A percentile compares a stretch with the other conserved stretches of the same genome.
These are phyloP conservation scores for Caenorhabditis sp. DNA, from an alignment of 2,888 invertebrate genomes.

Conservation along the genomic window DNA sequence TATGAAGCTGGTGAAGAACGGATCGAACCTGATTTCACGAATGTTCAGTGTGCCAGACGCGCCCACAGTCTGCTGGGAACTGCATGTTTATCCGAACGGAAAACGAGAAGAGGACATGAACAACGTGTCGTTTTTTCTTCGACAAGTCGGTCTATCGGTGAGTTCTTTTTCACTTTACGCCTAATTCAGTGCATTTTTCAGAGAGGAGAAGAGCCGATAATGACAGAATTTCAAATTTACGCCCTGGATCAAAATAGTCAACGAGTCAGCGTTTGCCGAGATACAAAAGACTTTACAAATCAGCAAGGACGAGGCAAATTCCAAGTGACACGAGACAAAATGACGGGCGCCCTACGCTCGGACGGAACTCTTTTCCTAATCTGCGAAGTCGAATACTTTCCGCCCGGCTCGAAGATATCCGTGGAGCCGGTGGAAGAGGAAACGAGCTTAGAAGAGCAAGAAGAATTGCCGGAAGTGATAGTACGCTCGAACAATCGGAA, in stretches of 20 bases:
- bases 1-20: slow-evolving; percentile 76
- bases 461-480: slow-evolving; percentile 58
- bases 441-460: slow-evolving; percentile 54
- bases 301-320: slow-evolving; percentile 78
- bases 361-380: slow-evolving; percentile 74
- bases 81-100: slow-evolving; percentile 78
- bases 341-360: slow-evolving; percentile 68
- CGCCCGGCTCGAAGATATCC: slow-evolving; percentile 71
- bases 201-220: slow-evolving; percentile 75
- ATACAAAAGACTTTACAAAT: slow-evolving; percentile 78
- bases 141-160: slow-evolving; percentile 73
- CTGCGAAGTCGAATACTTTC: slow-evolving; percentile 75
- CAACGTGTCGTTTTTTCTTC: slow-evolving; percentile 76
- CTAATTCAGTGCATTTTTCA: slow-evolving; percentile 45
- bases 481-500: slow-evolving; percentile 60
- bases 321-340: slow-evolving; percentile 74
- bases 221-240: slow-evolving; percentile 79
- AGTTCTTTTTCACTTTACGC: slow-evolving; percentile 1
- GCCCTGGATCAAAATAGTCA: slow-evolving; percentile 66
- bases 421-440: slow-evolving; percentile 72
- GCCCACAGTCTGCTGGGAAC: slow-evolving; percentile 76
- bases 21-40: slow-evolving; percentile 71
- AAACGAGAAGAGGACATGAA: slow-evolving; percentile 76
- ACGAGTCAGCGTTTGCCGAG: slow-evolving; percentile 75
- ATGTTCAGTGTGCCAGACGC: slow-evolving; percentile 74